Conservation (phyloP, 23 tunicate genomes). For the Botrylloides violaceus region DNA sequence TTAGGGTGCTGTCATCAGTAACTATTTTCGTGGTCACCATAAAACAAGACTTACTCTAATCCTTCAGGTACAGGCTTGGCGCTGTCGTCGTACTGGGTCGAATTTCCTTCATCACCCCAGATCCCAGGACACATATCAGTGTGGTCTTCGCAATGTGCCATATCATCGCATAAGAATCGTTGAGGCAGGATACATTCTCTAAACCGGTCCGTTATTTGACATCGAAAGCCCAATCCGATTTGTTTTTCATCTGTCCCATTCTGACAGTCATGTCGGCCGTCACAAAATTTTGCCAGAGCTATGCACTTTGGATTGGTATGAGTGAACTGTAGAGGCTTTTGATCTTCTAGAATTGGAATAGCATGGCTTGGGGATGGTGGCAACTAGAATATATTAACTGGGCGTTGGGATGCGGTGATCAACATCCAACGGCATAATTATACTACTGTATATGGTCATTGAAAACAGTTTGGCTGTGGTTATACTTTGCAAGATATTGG, state of each 20-base stretch:
- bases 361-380: background rate
- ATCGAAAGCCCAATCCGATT: conserved; percentile 48
- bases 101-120: no score
- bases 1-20: no score
- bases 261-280: conserved; percentile 30
- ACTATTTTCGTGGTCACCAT: no score
- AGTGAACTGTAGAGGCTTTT: conserved; percentile 7
- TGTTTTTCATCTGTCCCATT: conserved; percentile 31
- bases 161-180: conserved; percentile 20
- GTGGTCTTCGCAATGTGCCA: conserved; percentile 36
- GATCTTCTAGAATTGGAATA: background rate
- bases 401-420: no score
- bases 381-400: no score
- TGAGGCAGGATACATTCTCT: conserved; percentile 40
- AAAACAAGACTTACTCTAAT: no score
- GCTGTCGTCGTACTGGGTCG: no score
- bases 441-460: no score
- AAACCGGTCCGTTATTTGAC: conserved; percentile 17
- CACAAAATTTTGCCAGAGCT: conserved; percentile 37
- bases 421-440: no score
- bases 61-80: no score
- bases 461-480: no score
- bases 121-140: conserved; percentile 17
- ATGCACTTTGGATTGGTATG: conserved; percentile 38
- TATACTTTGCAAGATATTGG: no score